Evolutionary conservation across 2,113 vertebrate species (phyloP).

Genomic region (Drymodes brunneopygia): DNA sequence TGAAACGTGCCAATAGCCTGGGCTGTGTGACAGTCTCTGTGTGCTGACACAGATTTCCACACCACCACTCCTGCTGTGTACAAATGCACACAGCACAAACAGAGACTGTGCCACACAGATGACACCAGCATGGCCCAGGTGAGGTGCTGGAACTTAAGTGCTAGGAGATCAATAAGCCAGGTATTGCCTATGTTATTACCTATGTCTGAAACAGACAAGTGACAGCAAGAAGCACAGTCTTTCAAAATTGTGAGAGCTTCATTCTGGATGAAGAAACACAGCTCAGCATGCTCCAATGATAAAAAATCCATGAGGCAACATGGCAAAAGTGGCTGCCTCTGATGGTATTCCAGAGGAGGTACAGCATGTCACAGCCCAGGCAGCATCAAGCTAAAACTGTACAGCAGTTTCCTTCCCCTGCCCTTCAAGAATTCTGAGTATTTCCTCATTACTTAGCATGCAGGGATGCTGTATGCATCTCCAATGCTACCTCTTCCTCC

Average conservation of each 20-base stretch:
- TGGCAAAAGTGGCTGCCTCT: neutral
- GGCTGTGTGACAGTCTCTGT: neutral
- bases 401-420: neutral
- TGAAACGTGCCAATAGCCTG: accelerated
- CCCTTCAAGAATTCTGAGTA: neutral
- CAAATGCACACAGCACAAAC: neutral
- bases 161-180: neutral
- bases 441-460: neutral
- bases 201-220: neutral
- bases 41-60: neutral
- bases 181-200: neutral
- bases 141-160: neutral
- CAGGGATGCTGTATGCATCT: neutral
- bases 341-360: neutral
- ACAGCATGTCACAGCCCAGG: neutral
- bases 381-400: neutral
- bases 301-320: neutral
- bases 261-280: neutral
- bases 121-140: neutral
- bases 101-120: neutral
- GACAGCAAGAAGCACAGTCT: neutral
- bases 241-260: neutral
- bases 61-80: neutral
- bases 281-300: neutral
- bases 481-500: neutral